Conservation (phyloP, 2,888 invertebrate species). For the Lithodes maja region DNA sequence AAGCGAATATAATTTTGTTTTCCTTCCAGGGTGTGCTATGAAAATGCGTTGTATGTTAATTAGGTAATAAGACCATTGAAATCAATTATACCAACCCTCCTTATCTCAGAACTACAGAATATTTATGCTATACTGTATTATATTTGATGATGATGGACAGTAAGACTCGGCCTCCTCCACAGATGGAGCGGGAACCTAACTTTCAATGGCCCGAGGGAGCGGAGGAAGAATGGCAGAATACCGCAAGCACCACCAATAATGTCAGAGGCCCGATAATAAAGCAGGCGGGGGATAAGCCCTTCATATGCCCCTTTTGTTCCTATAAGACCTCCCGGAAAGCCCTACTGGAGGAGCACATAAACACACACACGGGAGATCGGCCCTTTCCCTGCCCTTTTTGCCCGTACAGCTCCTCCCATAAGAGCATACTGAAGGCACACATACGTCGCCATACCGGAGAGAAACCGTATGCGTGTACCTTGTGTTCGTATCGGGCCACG, state of each 20-base stretch:
- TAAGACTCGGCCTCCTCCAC: constrained; percentile 33
- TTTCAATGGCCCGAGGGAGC: constrained; percentile 30
- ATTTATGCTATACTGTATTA: background rate
- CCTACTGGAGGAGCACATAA: constrained; percentile 27
- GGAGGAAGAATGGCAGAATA: constrained; percentile 28
- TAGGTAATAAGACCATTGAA: too few relatives aligned
- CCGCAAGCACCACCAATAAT: constrained; percentile 17
- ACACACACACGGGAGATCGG: constrained; percentile 51
- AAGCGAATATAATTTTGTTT: too few relatives aligned
- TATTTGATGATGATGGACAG: constrained; percentile 34
- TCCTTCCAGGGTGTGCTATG: too few relatives aligned
- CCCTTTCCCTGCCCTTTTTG: constrained; percentile 52
- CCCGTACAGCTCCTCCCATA: constrained; percentile 44
- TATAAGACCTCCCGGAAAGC: constrained; percentile 41
- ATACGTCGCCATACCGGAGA: constrained; percentile 45
- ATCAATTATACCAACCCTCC: background rate
- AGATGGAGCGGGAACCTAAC: constrained; percentile 41
- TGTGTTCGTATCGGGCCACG: constrained; percentile 54
- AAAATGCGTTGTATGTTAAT: too few relatives aligned
- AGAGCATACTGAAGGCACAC: constrained; percentile 50
- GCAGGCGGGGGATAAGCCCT: constrained; percentile 44
- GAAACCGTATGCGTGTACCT: constrained; percentile 55
- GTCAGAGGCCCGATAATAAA: constrained; percentile 43
- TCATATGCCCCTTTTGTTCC: constrained; percentile 26
- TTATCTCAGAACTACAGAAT: background rate